Percentiles rank a stretch among this genome's conserved stretches.
Conservation (phyloP, 2,797 vertebrate species). For the Myotis planiceps region DNA sequence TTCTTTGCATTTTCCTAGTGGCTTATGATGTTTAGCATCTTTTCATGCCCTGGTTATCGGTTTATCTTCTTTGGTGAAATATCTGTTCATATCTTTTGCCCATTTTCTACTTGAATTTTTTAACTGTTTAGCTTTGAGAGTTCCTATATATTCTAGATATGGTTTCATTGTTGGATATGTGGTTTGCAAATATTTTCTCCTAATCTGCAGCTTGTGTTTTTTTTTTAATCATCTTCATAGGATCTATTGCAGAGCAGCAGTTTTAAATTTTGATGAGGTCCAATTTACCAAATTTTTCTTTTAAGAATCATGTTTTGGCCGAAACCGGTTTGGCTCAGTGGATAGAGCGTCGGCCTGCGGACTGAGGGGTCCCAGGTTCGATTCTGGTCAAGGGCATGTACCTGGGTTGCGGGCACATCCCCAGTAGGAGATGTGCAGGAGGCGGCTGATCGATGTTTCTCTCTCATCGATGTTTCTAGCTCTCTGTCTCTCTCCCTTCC, state of each 20-base stretch:
- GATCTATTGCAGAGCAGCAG: neutral
- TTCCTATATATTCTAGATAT: neutral
- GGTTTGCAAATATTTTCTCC: conserved; percentile 4
- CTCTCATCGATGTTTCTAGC: too few relatives aligned
- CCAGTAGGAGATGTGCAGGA: too few relatives aligned
- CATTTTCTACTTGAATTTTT: neutral
- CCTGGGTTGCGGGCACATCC: too few relatives aligned
- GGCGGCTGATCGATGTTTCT: too few relatives aligned
- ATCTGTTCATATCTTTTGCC: neutral
- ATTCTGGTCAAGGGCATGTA: too few relatives aligned
- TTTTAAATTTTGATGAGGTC: conserved; percentile 15
- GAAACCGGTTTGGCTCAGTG: too few relatives aligned
- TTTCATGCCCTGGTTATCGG: neutral
- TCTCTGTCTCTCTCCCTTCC: too few relatives aligned
- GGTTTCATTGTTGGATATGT: neutral
- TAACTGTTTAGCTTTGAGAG: neutral
- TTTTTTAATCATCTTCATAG: neutral
- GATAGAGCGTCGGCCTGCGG: too few relatives aligned
- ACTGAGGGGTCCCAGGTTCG: too few relatives aligned
- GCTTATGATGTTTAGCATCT: neutral
- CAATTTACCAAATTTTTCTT: conserved; percentile 29
- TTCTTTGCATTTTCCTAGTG: neutral
- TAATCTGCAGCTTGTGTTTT: neutral
- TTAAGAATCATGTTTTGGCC: neutral
- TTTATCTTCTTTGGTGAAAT: neutral